Base-by-base conservation (phyloP, 1,140 invertebrate genomes). In the Neodiprion virginianus region DNA sequence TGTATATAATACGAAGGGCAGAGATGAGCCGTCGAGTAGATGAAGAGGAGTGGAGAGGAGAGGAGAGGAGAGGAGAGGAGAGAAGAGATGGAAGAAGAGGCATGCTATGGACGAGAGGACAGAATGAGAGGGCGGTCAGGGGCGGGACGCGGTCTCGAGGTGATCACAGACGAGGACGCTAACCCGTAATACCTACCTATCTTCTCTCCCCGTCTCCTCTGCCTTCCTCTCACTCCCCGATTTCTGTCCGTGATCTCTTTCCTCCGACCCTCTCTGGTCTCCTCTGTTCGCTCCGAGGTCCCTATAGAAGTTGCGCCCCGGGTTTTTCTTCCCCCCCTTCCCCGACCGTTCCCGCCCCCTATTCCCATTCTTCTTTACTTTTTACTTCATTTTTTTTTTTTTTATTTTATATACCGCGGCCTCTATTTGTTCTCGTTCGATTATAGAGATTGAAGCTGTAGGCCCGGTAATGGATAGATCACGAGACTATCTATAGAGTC, bases 131-230 rank as follows among this genome's bases (percentile, higher is more conserved):
- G 84, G 82, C 83, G 87, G 87, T 83, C 85, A 84, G 87, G 87
- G 88, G 87, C 86, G 87, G 84, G 86, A 81, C 82, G 87, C 86
- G 88, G 86, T 82, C 83, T 82, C 81, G 85, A 85, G 85, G 87
- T 87, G 86, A 88, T 88, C 88, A 88, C 87, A 87, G 87, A 77
- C 83, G 84, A 81, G 81, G 53, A 61, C 53, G 81, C 82, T 80
- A 85, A 83, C 85, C 86, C 85, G 84, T 87, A 88, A 87, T 87
- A 86, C 83, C 53, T 17, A 14, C 11, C 53, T 61, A 61, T 61
- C 53, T 61, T 61, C 53, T 61, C 53, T 84, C 84, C 81, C 82
- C 80, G 75, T 78, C 76, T 73, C 81, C 28, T 80, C 80, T 79
- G 75, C 79, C 80, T 74, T 76, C 72, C 73, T 40, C 28, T 69